Percentiles rank a stretch among this genome's conserved stretches.
phyloP scores from a whole-genome alignment of 35 echinoderm and acorn worm species.

The Heliocidaris erythrogramma region DNA sequence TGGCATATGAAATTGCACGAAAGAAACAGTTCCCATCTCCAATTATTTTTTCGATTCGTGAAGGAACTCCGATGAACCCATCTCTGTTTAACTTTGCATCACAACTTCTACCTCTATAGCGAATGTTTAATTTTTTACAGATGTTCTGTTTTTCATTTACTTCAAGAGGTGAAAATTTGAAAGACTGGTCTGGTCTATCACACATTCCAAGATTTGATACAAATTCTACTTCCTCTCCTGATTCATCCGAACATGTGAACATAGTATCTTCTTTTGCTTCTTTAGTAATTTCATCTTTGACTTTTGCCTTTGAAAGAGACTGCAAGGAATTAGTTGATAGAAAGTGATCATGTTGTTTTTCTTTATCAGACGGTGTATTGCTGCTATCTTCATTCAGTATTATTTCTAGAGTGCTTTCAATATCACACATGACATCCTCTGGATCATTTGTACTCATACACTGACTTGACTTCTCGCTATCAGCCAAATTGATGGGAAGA shows the following conservation, averaged over 20 bases:
- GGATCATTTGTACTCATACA: background rate
- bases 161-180: constrained; percentile 45
- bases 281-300: background rate
- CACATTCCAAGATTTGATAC: constrained; percentile 14
- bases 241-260: background rate
- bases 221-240: background rate
- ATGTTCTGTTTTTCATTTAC: background rate
- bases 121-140: background rate
- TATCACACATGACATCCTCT: too few relatives aligned
- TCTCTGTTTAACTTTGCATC: background rate
- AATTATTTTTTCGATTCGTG: background rate
- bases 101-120: background rate
- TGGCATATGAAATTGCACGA: constrained; percentile 33
- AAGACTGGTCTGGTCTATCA: constrained; percentile 49
- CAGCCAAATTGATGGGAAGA: too few relatives aligned
- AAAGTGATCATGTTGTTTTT: too few relatives aligned
- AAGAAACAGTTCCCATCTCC: constrained; percentile 59
- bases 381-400: too few relatives aligned
- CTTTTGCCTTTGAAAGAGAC: too few relatives aligned
- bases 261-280: background rate
- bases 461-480: too few relatives aligned
- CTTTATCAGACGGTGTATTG: too few relatives aligned
- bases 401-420: too few relatives aligned
- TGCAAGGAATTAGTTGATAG: too few relatives aligned
- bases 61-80: background rate